phyloP scores from a whole-genome alignment of 2,797 vertebrate genomes.

The Intellagama lesueurii region DNA sequence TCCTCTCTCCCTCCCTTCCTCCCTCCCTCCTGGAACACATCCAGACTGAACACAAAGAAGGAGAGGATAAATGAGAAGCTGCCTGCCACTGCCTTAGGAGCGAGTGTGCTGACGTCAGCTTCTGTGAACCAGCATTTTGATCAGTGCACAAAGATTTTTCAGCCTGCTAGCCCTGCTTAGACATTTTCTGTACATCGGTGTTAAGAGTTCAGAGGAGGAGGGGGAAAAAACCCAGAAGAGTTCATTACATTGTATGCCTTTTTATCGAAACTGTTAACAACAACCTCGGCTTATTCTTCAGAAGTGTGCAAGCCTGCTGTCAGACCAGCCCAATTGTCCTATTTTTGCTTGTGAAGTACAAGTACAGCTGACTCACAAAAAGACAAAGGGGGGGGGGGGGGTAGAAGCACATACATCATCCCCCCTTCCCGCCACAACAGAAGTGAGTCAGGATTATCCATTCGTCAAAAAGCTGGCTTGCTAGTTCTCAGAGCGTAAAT shows the following conservation, averaged over 20 bases:
- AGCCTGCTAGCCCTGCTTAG: slow-evolving; percentile 51
- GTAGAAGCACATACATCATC: slow-evolving; percentile 30
- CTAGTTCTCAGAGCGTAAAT: no score
- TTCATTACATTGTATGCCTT: slow-evolving; percentile 42
- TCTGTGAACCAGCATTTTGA: slow-evolving; percentile 65
- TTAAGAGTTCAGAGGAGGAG: slow-evolving; percentile 61
- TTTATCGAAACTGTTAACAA: slow-evolving; percentile 17
- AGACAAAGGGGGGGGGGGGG: not conserved
- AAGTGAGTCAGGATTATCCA: no score
- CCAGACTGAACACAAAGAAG: slow-evolving; percentile 74
- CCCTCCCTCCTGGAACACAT: slow-evolving; percentile 54
- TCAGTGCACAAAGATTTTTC: slow-evolving; percentile 56
- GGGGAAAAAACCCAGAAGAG: slow-evolving; percentile 39
- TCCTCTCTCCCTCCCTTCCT: slow-evolving; percentile 16
- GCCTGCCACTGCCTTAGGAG: slow-evolving; percentile 61
- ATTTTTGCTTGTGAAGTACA: not conserved
- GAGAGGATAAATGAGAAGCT: slow-evolving; percentile 63
- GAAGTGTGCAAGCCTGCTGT: slow-evolving; percentile 10
- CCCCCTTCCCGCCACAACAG: not conserved
- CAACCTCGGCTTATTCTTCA: slow-evolving; percentile 24
- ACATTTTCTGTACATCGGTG: slow-evolving; percentile 52
- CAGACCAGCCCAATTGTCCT: slow-evolving; percentile 5
- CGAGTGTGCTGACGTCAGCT: slow-evolving; percentile 62
- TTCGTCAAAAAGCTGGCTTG: not conserved
- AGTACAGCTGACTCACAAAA: not conserved